Conservation (phyloP, 2,113 vertebrate species). For the Alaudala cheleensis region DNA sequence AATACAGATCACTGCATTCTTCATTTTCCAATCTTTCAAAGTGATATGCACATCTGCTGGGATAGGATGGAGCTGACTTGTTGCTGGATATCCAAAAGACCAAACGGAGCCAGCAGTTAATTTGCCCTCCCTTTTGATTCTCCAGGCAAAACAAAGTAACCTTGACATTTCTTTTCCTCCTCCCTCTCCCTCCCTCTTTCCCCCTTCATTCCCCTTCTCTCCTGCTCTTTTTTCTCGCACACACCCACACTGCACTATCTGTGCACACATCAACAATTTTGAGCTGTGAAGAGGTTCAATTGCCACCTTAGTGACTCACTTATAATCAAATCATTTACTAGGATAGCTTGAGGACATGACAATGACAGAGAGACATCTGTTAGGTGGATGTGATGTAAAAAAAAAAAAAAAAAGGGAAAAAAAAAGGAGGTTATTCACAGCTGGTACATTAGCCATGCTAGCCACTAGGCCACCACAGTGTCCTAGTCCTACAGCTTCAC, state of each 20-base stretch:
- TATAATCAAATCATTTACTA: constrained; percentile 77
- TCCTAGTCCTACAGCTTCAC: constrained; percentile 73
- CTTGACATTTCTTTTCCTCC: constrained; percentile 70
- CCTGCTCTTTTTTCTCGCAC: background rate
- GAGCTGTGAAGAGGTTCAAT: constrained; percentile 81
- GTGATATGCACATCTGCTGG: constrained; percentile 63
- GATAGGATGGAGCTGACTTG: constrained; percentile 31
- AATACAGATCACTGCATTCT: constrained; percentile 76
- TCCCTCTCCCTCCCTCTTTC: background rate
- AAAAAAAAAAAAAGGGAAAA: accelerated
- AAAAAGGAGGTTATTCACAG: constrained; percentile 71
- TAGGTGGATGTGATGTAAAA: constrained; percentile 58
- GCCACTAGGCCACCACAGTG: constrained; percentile 77
- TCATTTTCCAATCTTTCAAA: constrained; percentile 75
- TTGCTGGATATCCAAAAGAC: constrained; percentile 58
- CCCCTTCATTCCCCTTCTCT: constrained; percentile 24
- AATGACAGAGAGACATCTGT: constrained; percentile 83
- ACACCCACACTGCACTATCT: constrained; percentile 39
- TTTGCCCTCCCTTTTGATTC: constrained; percentile 60
- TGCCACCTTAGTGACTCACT: constrained; percentile 79
- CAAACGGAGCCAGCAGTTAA: constrained; percentile 50
- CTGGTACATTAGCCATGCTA: constrained; percentile 78
- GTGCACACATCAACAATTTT: constrained; percentile 77
- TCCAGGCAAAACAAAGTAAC: constrained; percentile 70
- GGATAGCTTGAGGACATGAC: constrained; percentile 80